Base-by-base conservation (phyloP, 2,888 invertebrate species). In the Gastracanthus pulcherrimus region DNA sequence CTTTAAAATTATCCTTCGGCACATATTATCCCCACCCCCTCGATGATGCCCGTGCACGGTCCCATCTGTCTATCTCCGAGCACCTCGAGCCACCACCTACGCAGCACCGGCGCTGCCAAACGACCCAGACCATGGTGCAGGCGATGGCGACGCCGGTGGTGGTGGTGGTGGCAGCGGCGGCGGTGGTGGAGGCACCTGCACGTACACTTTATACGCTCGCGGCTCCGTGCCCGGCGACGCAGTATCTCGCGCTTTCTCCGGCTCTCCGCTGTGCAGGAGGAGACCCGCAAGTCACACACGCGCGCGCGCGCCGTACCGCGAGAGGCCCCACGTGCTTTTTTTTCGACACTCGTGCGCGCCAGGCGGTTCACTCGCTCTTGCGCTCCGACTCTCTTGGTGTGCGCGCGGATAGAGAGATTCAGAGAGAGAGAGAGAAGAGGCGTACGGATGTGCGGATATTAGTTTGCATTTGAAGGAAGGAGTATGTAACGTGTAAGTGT, bases 241-340 rank as follows among this genome's bases (percentile, higher is more conserved):
- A 90, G 91, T n/a, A n/a, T 91, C 90, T 88, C 87, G 89, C 89
- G 87, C 91, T 91, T 91, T 91, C 91, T 87, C 91, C 87, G 89
- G 66, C 86, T 84, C 86, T n/a, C n/a, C n/a, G n/a, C n/a, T n/a
- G n/a, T 84, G 87, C 82, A 83, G 87, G 85, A 85, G 87, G n/a
- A n/a, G n/a, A 41, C 13, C 82, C 74, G 48, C 60, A n/a, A n/a
- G n/a, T n/a, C n/a, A n/a, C n/a, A n/a, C n/a, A n/a, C n/a, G n/a
- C 26, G 13, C 31, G 41, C 55, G 34, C 45, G n/a, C n/a, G n/a
- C n/a, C n/a, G n/a, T n/a, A 31, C 36, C 60, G 31, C 41, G 41
- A 29, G 19, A n/a, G n/a, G n/a, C n/a, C n/a, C 67, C 76, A 67
- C 58, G 67, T 75, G 75, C 29, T 23, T 13, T 13, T 31, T n/a